phyloP scores from a whole-genome alignment of 2,888 invertebrate species.

The Callimorpha dominula region DNA sequence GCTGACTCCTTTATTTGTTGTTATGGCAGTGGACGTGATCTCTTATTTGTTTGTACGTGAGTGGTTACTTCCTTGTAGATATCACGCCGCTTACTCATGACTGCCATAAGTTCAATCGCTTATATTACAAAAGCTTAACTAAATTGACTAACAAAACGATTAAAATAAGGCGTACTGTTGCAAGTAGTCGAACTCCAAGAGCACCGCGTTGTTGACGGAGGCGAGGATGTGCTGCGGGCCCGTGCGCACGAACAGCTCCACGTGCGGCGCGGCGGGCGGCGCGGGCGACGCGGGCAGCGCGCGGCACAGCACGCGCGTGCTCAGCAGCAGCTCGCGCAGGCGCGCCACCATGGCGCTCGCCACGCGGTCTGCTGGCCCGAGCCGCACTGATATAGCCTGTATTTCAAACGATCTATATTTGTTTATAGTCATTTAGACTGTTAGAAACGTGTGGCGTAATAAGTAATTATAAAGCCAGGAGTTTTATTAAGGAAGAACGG shows the following conservation, averaged over 20 bases:
- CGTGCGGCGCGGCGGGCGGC: slow-evolving; percentile 75
- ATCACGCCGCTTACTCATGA: no score
- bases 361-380: slow-evolving; percentile 86
- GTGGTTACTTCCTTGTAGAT: no score
- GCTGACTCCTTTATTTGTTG: no score
- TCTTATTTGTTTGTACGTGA: no score
- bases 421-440: no score
- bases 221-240: slow-evolving; percentile 88
- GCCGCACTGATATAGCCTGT: slow-evolving; percentile 86
- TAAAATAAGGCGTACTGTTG: slow-evolving; percentile 67
- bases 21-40: no score
- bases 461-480: not conserved
- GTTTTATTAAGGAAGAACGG: no score
- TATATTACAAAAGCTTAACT: not conserved
- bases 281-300: slow-evolving; percentile 58
- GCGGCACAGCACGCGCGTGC: slow-evolving; percentile 79
- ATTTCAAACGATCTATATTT: not conserved
- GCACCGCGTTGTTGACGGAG: slow-evolving; percentile 90
- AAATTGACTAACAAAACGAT: not conserved
- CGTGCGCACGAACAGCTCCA: slow-evolving; percentile 90
- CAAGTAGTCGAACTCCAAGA: slow-evolving; percentile 87
- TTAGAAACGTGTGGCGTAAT: no score
- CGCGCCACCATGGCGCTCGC: slow-evolving; percentile 84
- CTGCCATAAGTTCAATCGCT: no score
- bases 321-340: slow-evolving; percentile 87